These are phyloP conservation scores for Ylistrum balloti DNA, from an alignment of 1,140 invertebrate species.

Conservation along the genomic window DNA sequence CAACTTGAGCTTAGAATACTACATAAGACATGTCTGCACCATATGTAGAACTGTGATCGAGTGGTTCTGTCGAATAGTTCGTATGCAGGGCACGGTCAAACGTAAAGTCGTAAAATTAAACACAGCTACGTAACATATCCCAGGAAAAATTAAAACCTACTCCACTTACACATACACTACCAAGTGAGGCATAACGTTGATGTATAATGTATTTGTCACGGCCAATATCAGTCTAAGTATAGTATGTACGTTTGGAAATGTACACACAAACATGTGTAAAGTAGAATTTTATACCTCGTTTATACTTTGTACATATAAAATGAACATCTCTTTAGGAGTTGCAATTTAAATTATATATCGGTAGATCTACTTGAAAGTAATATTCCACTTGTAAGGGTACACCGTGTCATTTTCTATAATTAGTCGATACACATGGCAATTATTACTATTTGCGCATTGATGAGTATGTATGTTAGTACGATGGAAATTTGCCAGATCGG, in stretches of 20 bases:
- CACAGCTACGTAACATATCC: slow-evolving; percentile 27
- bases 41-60: not conserved
- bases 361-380: not conserved
- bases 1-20: slow-evolving; percentile 8
- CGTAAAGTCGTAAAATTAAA: slow-evolving; percentile 12
- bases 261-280: not conserved
- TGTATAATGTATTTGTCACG: slow-evolving; percentile 5
- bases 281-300: not conserved
- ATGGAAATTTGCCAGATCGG: not conserved
- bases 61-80: slow-evolving; percentile 6
- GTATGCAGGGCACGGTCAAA: slow-evolving; percentile 37
- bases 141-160: slow-evolving; percentile 15
- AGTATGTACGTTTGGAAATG: not conserved
- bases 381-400: not conserved
- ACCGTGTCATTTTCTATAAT: not conserved
- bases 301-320: not conserved
- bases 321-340: not conserved
- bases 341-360: not conserved
- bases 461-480: not conserved
- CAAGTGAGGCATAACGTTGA: not conserved
- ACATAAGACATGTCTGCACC: not conserved
- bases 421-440: not conserved
- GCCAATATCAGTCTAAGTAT: not conserved
- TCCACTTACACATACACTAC: not conserved
- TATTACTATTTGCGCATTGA: not conserved